Conservation (phyloP, 2,888 invertebrate species). For the Lepidochrysops patricia region DNA sequence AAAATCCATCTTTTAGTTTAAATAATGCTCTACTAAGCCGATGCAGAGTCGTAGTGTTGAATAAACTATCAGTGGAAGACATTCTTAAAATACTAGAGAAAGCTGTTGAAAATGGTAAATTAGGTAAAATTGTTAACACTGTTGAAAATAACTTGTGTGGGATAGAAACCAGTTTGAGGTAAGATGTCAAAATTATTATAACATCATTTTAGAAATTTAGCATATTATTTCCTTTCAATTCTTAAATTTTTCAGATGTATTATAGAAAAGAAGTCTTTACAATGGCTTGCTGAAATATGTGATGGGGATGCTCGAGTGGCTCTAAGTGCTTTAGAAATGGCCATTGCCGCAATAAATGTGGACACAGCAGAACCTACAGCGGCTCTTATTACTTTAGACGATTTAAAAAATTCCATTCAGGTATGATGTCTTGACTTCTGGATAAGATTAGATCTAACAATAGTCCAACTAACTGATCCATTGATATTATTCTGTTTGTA, state of each 20-base stretch:
- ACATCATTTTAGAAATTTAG: not conserved
- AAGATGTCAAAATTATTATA: slow-evolving; percentile 20
- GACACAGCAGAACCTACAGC: not conserved
- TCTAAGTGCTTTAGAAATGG: slow-evolving; percentile 82
- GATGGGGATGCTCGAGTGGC: slow-evolving; percentile 89
- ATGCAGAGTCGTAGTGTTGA: slow-evolving; percentile 83
- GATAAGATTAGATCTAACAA: too few species aligned
- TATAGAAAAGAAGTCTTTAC: slow-evolving; percentile 75
- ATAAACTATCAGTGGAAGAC: slow-evolving; percentile 78
- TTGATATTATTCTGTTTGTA: too few species aligned
- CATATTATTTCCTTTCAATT: not conserved
- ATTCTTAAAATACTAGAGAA: slow-evolving; percentile 76
- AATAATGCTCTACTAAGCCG: slow-evolving; percentile 86
- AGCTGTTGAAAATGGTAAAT: slow-evolving; percentile 58
- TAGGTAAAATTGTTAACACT: slow-evolving; percentile 39
- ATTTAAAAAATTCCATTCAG: slow-evolving; percentile 83
- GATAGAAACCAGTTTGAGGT: slow-evolving; percentile 34
- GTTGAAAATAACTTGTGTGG: slow-evolving; percentile 27
- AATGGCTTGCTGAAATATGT: slow-evolving; percentile 82
- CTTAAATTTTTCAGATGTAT: slow-evolving; percentile 35
- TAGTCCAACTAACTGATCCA: too few species aligned
- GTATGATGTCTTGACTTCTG: slow-evolving; percentile 37
- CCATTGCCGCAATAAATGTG: slow-evolving; percentile 68
- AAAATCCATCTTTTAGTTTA: slow-evolving; percentile 90
- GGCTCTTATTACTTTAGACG: slow-evolving; percentile 72